phyloP scores from a whole-genome alignment of 30 jellyfish, hydroid and myxozoan species.

The Aurelia coerulea region DNA sequence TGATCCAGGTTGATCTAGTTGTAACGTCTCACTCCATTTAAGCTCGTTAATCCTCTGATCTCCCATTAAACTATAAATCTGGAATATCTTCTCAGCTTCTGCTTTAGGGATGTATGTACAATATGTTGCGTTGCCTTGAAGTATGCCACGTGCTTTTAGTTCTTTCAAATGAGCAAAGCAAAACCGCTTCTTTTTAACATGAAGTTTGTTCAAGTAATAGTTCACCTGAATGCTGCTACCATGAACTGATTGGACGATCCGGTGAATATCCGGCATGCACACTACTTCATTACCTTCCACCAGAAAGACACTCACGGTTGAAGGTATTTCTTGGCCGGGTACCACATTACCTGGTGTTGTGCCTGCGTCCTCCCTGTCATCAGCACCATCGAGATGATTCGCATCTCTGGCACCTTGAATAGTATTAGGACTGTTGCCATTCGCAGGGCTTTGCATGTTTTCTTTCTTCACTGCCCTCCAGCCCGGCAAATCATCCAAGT shows the following conservation, averaged over 20 bases:
- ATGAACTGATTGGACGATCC: constrained; percentile 88
- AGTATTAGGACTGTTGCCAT: constrained; percentile 40
- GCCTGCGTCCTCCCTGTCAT: constrained; percentile 40
- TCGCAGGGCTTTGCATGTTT: constrained; percentile 55
- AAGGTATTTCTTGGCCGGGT: constrained; percentile 29
- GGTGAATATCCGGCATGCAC: constrained; percentile 98
- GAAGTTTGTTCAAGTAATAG: constrained; percentile 87
- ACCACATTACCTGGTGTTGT: constrained; percentile 6
- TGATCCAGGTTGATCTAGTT: constrained; percentile 67
- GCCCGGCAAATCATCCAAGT: constrained; percentile 73
- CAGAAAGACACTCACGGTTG: constrained; percentile 78
- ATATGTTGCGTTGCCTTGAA: constrained; percentile 97
- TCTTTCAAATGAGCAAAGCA: constrained; percentile 98
- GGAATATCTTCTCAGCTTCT: constrained; percentile 95
- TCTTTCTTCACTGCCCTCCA: constrained; percentile 52
- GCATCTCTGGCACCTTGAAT: constrained; percentile 3
- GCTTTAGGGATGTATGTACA: constrained; percentile 94
- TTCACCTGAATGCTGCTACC: constrained; percentile 98
- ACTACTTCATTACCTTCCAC: constrained; percentile 97
- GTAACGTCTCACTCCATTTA: constrained; percentile 85
- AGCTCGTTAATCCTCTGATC: constrained; percentile 85
- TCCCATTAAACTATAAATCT: constrained; percentile 94
- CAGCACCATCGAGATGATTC: constrained; percentile 30
- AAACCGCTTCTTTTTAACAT: constrained; percentile 92
- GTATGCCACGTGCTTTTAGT: constrained; percentile 80